phyloP scores from a whole-genome alignment of 2,797 vertebrate species.

The Anguilla marmorata region DNA sequence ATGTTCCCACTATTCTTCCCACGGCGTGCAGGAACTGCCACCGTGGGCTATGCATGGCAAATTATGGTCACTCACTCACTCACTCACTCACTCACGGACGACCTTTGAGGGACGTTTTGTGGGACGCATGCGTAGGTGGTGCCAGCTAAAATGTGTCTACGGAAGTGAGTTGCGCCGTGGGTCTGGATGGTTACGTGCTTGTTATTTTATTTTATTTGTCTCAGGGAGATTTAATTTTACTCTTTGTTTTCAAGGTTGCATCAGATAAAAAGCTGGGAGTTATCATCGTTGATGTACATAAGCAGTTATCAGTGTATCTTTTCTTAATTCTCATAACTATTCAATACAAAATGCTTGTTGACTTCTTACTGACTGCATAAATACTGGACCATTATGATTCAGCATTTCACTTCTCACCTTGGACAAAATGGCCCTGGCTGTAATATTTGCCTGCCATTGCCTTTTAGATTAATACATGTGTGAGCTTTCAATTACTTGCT shows the following conservation, averaged over 20 bases:
- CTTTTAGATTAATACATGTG: neutral
- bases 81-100: too few relatives aligned
- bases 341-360: neutral
- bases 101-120: too few relatives aligned
- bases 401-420: neutral
- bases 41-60: too few relatives aligned
- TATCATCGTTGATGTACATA: neutral
- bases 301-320: neutral
- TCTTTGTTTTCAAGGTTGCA: neutral
- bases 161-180: too few relatives aligned
- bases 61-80: too few relatives aligned
- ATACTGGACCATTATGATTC: too few relatives aligned
- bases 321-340: neutral
- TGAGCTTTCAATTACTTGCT: neutral
- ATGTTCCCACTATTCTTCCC: too few relatives aligned
- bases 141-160: too few relatives aligned
- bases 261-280: neutral
- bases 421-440: neutral
- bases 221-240: neutral
- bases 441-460: neutral
- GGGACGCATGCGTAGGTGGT: too few relatives aligned
- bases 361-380: neutral
- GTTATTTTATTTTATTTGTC: neutral
- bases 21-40: too few relatives aligned
- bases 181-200: too few relatives aligned